Evolutionary conservation across 2,113 vertebrate species (phyloP), one percentile per base, ranked within the genome.

Genomic region (Gymnogyps californianus): DNA sequence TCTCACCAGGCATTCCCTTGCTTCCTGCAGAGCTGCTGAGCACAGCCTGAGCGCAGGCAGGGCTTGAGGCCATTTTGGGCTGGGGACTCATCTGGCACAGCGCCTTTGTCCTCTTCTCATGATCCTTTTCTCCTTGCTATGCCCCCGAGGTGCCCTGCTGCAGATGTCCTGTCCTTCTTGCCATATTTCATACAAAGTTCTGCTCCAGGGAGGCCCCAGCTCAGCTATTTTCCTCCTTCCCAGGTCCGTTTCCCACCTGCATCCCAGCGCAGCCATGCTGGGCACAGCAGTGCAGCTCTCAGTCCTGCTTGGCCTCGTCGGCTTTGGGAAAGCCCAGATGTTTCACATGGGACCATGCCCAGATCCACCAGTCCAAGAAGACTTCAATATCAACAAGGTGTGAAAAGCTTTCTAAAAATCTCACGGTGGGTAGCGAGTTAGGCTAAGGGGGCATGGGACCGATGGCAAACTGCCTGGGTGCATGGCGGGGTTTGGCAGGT

Each of bases 291-390:
- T 16, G 66, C 47, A 59, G 71, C 64, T 98, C 55, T 89, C 89
- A 0, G 40, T 76, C 3, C 94, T 98, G 87, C 81, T 96, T 1
- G 18, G 97, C 42, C 64, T 98, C 91, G 70, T 98, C 1, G 3
- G 74, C 25, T 3, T 61, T 17, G 80, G 95, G 5, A 51, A 97
- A 40, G 98, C 98, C 69, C 99, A 99, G 84, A 97, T 98, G 5
- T 99, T 99, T 49, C 99, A 99, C 42, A 96, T 98, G 94, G 99
- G 99, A 47, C 98, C 97, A 0, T 99, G 99, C 93, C 98, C 99
- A 13, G 98, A 98, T 21, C 99, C 99, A 11, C 75, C 97, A 0
- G 98, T 99, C 77, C 99, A 99, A 93, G 92, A 98, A 34, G 85
- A 97, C 46, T 99, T 99, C 5, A 96, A 96, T 46, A 95, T 99